A percentile compares a stretch with the other conserved stretches of the same genome.
Evolutionary conservation across 2,113 vertebrate species (phyloP).

Genomic region (Ramphastos sulfuratus): DNA sequence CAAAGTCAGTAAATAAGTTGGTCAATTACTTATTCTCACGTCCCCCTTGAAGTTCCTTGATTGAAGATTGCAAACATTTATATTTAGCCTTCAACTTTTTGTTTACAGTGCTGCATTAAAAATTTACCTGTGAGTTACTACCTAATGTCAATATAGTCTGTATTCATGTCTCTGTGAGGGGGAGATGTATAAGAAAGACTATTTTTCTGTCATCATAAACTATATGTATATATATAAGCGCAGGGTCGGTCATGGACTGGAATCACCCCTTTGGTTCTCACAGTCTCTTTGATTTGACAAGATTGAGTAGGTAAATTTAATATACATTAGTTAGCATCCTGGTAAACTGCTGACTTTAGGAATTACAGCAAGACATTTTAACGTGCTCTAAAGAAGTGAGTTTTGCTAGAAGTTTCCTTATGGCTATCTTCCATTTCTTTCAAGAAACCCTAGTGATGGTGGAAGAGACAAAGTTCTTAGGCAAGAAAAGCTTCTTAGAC

Average conservation of each 20-base stretch:
- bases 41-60: neutral
- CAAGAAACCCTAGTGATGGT: neutral
- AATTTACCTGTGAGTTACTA: neutral
- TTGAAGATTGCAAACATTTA: neutral
- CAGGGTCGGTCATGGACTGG: neutral
- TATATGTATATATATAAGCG: neutral
- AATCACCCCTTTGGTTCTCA: neutral
- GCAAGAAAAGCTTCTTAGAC: too few relatives aligned
- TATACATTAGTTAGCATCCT: fast-evolving
- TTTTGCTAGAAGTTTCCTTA: neutral
- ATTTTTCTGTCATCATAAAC: neutral
- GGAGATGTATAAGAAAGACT: neutral
- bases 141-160: neutral
- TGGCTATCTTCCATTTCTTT: neutral
- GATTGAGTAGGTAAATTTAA: neutral
- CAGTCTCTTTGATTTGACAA: neutral
- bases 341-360: neutral
- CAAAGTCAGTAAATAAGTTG: conserved; percentile 23
- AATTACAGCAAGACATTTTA: neutral
- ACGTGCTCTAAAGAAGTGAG: fast-evolving
- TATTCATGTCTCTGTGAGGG: neutral
- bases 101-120: neutral
- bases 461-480: too few relatives aligned
- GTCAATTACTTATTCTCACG: conserved; percentile 26
- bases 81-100: neutral